A percentile compares a stretch with the other conserved stretches of the same genome.
Conservation (phyloP, 2,888 invertebrate species). For the Entomobrya multifasciata region DNA sequence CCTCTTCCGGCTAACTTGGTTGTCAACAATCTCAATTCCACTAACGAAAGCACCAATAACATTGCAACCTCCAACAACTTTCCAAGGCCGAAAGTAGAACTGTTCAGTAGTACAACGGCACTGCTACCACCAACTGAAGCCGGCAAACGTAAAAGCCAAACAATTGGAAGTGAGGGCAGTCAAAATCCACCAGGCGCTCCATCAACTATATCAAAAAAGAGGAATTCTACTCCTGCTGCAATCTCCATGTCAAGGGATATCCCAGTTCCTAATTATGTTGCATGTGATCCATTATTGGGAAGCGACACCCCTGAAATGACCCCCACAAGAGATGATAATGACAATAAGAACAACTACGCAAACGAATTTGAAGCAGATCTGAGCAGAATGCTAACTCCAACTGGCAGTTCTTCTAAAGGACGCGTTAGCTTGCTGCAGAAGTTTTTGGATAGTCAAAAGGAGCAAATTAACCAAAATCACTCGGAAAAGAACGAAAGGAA, state of each 20-base stretch:
- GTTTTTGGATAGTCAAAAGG: conserved; percentile 57
- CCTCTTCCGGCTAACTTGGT: background rate
- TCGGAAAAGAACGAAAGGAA: background rate
- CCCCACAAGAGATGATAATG: no score
- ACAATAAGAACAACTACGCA: no score
- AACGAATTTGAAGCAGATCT: no score
- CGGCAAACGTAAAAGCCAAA: background rate
- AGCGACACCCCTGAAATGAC: no score
- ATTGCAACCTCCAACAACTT: background rate
- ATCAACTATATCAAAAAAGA: background rate
- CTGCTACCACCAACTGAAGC: background rate
- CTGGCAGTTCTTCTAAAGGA: background rate
- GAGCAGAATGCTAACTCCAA: no score
- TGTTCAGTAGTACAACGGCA: background rate
- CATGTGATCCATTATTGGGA: conserved; percentile 11
- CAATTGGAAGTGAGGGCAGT: background rate
- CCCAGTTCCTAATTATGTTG: conserved; percentile 21
- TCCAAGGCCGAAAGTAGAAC: conserved; percentile 42
- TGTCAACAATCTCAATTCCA: no score
- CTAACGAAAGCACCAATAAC: no score
- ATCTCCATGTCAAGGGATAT: background rate
- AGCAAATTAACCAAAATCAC: background rate
- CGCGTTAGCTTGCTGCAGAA: conserved; percentile 30
- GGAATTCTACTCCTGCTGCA: background rate
- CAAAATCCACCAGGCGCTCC: background rate